Evolutionary conservation across 2,888 invertebrate species (phyloP), one percentile per base, ranked within the genome.

Genomic region (Catonia carolina): DNA sequence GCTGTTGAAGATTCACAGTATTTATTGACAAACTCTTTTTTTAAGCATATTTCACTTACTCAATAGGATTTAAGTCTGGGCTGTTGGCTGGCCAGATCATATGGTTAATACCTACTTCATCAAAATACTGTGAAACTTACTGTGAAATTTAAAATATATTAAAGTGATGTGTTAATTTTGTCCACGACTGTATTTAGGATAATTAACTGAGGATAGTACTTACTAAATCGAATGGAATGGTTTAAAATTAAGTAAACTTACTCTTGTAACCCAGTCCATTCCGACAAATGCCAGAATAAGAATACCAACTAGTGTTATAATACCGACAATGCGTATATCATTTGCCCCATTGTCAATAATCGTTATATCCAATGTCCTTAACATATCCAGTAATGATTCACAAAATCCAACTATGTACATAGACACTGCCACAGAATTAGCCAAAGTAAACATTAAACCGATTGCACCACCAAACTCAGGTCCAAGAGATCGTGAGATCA

Each of bases 401-500:
- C 94, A 91, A 71, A 98, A 97, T 2, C 98, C 98, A 8, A 98
- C 96, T 5, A 95, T 89, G 71, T 97, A 96, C 94, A 97, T 94
- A 49, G 95, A 90, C 67, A 92, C 92, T 0, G 94, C 95, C 1
- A 98, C 94, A 0, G 96, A 94, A 72, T 98, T 97, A 2, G 97
- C 97, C 71, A 97, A 76, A 0, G 96, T 89, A 75, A 98, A 97
- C 67, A 98, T 94, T 22, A 97, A 75, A 1, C 98, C 98, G 64
- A 98, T 97, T 1, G 96, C 88, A 3, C 89, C 90, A 1, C 97
- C 97, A 70, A 96, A 98, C 76, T 98, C 96, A 0, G 98, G 97
- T 0, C 98, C 97, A 64, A 98, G 75, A n/a, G 94, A 94, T 60
- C 97, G 81, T 2, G 94, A 95, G 77, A 98, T 97, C 93, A 98